A percentile compares a stretch with the other conserved stretches of the same genome.
These are phyloP conservation scores for Limnephilus auricula DNA, from an alignment of 2,888 invertebrate species.

Conservation along the genomic window DNA sequence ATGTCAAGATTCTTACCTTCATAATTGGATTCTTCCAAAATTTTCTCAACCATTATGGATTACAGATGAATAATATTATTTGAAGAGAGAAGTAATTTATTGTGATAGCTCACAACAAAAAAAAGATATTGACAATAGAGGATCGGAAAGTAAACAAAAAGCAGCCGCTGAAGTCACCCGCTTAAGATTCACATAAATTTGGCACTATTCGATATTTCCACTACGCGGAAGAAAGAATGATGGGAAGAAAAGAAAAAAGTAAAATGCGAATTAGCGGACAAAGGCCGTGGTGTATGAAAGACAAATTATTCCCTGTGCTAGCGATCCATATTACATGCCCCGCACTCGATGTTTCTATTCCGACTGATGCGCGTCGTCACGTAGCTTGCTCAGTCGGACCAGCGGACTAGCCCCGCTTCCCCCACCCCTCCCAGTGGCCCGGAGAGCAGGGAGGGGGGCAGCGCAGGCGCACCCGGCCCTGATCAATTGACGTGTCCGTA, in stretches of 20 bases:
- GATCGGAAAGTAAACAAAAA: constrained; percentile 56
- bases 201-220: constrained; percentile 45
- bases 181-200: constrained; percentile 57
- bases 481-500: constrained; percentile 52
- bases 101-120: constrained; percentile 53
- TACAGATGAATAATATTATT: constrained; percentile 29
- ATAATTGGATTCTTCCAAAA: constrained; percentile 78
- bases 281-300: constrained; percentile 63
- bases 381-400: constrained; percentile 40
- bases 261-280: constrained; percentile 61
- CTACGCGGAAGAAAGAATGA: constrained; percentile 54
- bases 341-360: constrained; percentile 61
- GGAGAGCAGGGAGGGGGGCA: background rate
- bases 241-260: constrained; percentile 59
- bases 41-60: constrained; percentile 76
- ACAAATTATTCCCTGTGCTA: constrained; percentile 61
- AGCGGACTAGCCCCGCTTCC: constrained; percentile 17
- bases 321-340: constrained; percentile 62
- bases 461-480: constrained; percentile 34
- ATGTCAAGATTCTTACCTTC: constrained; percentile 72
- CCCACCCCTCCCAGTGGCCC: background rate
- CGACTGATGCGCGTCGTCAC: constrained; percentile 58
- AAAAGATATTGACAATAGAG: constrained; percentile 30
- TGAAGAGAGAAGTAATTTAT: constrained; percentile 44
- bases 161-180: constrained; percentile 45